phyloP scores from a whole-genome alignment of 2,888 invertebrate species.

The Iselma pallidipennis region DNA sequence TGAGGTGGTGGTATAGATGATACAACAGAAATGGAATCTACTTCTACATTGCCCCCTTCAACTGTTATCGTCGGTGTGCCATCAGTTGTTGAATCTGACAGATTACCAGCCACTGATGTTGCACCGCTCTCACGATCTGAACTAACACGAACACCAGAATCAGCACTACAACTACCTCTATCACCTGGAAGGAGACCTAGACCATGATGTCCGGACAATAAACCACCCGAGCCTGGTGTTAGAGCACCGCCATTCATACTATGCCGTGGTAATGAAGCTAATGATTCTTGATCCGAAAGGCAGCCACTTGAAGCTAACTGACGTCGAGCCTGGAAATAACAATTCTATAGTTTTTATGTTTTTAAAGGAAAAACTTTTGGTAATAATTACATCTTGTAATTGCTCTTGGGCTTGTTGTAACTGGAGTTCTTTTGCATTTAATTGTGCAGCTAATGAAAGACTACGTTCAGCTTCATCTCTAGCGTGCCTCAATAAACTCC shows the following conservation, averaged over 20 bases:
- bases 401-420: slow-evolving; percentile 85
- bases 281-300: slow-evolving; percentile 79
- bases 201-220: slow-evolving; percentile 58
- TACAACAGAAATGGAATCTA: slow-evolving; percentile 72
- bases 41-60: slow-evolving; percentile 67
- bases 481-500: slow-evolving; percentile 84
- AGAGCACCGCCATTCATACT: slow-evolving; percentile 66
- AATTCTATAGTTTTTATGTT: slow-evolving; percentile 2
- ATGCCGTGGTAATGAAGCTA: slow-evolving; percentile 69
- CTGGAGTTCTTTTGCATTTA: slow-evolving; percentile 85
- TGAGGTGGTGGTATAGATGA: slow-evolving; percentile 69
- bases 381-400: slow-evolving; percentile 70
- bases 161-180: slow-evolving; percentile 83
- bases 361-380: background rate
- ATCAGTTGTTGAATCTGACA: slow-evolving; percentile 79
- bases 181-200: slow-evolving; percentile 63
- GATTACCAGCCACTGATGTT: slow-evolving; percentile 80
- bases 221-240: slow-evolving; percentile 62
- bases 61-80: slow-evolving; percentile 66
- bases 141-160: slow-evolving; percentile 82
- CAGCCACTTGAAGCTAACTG: slow-evolving; percentile 78
- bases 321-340: slow-evolving; percentile 64
- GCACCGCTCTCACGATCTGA: slow-evolving; percentile 81
- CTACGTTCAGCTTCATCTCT: slow-evolving; percentile 89
- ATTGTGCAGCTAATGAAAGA: slow-evolving; percentile 81